These are phyloP conservation scores for Camponotus floridanus DNA, from an alignment of 1,140 invertebrate species.

Conservation along the genomic window DNA sequence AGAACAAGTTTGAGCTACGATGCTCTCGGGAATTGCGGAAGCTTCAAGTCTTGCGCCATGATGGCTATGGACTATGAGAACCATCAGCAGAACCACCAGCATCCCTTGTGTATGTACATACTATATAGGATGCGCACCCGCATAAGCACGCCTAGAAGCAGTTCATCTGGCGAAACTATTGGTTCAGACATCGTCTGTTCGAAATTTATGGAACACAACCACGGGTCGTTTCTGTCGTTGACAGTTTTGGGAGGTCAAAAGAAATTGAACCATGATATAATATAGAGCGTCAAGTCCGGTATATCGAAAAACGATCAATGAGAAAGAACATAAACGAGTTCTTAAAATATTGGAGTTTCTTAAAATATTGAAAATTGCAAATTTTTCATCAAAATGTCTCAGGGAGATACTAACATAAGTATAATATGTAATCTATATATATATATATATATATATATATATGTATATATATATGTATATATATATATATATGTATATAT, in stretches of 20 bases:
- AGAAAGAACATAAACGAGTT: background rate
- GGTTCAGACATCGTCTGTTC: conserved; percentile 36
- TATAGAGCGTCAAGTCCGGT: background rate
- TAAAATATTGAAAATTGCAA: background rate
- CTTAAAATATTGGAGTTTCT: background rate
- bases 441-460: no score
- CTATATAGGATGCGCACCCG: conserved; percentile 16
- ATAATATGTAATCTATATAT: no score
- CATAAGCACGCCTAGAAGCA: conserved; percentile 46
- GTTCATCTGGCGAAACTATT: conserved; percentile 24
- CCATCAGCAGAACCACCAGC: background rate
- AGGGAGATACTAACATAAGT: background rate
- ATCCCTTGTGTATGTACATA: background rate
- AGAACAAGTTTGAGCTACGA: conserved; percentile 43
- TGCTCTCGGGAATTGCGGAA: conserved; percentile 39
- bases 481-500: no score
- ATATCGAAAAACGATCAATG: background rate
- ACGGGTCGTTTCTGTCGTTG: conserved; percentile 2
- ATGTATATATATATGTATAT: no score
- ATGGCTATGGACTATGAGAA: background rate
- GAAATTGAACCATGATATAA: background rate
- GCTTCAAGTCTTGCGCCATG: conserved; percentile 28
- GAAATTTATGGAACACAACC: conserved; percentile 30
- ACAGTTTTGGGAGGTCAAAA: background rate
- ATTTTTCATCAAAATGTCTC: background rate